Base-by-base conservation (phyloP, 2,888 invertebrate genomes). In the Lissonota sp. region DNA sequence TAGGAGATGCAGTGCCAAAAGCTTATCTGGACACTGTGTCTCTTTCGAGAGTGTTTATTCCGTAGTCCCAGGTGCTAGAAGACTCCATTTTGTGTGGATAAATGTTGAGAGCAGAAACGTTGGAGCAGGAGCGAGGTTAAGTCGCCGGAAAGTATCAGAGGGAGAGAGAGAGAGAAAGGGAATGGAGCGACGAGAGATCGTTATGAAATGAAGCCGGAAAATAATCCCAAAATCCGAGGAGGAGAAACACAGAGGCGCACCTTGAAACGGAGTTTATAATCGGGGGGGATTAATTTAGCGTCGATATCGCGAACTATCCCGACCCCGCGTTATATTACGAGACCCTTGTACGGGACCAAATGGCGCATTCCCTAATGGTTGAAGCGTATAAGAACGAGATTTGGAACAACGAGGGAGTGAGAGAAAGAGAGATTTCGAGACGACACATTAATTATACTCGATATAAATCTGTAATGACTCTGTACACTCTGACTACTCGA, bases 251-350 rank as follows among this genome's bases (percentile, higher is more conserved):
- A 16, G 14, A 58, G 53, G 12, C 62, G 57, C 69, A 42, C 66
- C 49, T 67, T 12, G 26, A n/a, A 83, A 46, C 57, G 40, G 58
- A 71, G 75, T 79, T 82, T 63, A 84, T 84, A 84, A 84, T 84
- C 79, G 80, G 62, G 26, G 26, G 26, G 80, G 83, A 84, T 84
- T 84, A 84, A 84, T 84, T 83, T 71, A 66, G 72, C 78, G 73
- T 70, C 83, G 83, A 81, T 84, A 84, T 80, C 83, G 73, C 76
- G 40, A 57, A 5, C 69, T 44, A 57, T 46, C 42, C 49, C 69
- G 44, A 75, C 16, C 58, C 60, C 42, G 3, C 46, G 64, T 77
- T 77, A 62, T 51, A 69, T 69, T 64, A 75, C 60, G 46, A 57
- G 14, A 40, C 42, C 42, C 49, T 51, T 69, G 42, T 26, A 26